A percentile compares a stretch with the other conserved stretches of the same genome.
Evolutionary conservation across 2,797 vertebrate genomes (phyloP).

Genomic region (Lindbergichthys nudifrons): DNA sequence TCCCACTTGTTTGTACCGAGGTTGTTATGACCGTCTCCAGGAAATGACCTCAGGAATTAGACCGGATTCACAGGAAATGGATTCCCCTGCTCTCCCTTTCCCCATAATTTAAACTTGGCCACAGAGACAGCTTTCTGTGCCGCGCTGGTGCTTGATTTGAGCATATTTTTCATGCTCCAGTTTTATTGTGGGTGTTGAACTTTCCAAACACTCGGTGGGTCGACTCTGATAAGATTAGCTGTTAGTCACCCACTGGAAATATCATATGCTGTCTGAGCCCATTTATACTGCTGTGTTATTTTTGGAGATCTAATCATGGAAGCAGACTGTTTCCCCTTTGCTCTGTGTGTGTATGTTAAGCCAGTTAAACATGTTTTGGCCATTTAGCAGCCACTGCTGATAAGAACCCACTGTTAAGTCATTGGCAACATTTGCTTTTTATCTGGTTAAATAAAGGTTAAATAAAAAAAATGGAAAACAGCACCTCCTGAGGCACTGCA

Average conservation of each 20-base stretch:
- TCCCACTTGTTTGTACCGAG: slow-evolving; percentile 75
- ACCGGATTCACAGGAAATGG: slow-evolving; percentile 72
- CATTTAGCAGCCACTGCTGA: slow-evolving; percentile 22
- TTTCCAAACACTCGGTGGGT: slow-evolving; percentile 66
- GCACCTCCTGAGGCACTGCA: slow-evolving; percentile 22
- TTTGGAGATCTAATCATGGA: slow-evolving; percentile 65
- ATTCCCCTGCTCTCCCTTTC: slow-evolving; percentile 50
- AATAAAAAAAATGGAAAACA: slow-evolving; percentile 34
- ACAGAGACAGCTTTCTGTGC: slow-evolving; percentile 10
- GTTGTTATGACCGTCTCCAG: slow-evolving; percentile 83
- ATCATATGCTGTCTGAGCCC: slow-evolving; percentile 61
- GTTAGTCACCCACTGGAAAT: slow-evolving; percentile 76
- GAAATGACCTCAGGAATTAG: slow-evolving; percentile 81
- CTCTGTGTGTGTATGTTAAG: slow-evolving; percentile 31
- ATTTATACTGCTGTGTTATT: slow-evolving; percentile 67
- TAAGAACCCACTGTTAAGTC: slow-evolving; percentile 50
- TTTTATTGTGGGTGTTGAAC: slow-evolving; percentile 67
- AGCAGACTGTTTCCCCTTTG: slow-evolving; percentile 44
- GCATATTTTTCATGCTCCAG: slow-evolving; percentile 50
- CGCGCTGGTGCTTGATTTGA: slow-evolving; percentile 34
- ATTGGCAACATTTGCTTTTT: background rate
- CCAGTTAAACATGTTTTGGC: slow-evolving; percentile 38
- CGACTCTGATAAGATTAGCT: slow-evolving; percentile 76
- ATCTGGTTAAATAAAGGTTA: no score
- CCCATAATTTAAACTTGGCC: slow-evolving; percentile 30